Evolutionary conservation across 2,888 invertebrate genomes (phyloP).

Genomic region (Zonitis immaculata): DNA sequence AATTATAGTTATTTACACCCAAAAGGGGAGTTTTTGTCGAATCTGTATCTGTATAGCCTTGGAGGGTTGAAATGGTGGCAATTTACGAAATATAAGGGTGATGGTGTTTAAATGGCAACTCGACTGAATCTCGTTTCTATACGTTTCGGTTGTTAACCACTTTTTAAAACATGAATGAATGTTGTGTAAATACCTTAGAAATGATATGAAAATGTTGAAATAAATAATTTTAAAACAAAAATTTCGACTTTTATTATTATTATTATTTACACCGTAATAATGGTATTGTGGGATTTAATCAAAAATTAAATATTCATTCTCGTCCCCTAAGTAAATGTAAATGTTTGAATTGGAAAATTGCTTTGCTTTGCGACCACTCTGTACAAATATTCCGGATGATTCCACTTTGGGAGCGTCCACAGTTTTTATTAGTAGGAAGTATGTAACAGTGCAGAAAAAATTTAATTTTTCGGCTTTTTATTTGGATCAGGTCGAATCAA

Average conservation of each 20-base stretch:
- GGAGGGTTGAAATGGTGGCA: not conserved
- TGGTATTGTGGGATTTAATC: too few relatives aligned
- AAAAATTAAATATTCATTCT: not conserved
- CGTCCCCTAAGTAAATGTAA: not conserved
- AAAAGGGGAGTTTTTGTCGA: too few relatives aligned
- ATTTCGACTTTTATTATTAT: too few relatives aligned
- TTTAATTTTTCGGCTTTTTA: too few relatives aligned
- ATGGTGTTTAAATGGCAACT: not conserved
- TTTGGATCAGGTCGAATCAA: constrained; percentile 19
- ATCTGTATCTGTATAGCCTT: too few relatives aligned
- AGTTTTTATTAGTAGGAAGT: too few relatives aligned
- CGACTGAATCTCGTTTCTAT: not conserved
- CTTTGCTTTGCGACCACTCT: not conserved
- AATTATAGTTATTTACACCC: too few relatives aligned
- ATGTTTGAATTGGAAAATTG: not conserved
- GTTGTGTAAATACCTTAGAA: constrained; percentile 46
- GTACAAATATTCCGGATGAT: not conserved
- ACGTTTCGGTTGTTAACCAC: not conserved
- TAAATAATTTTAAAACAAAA: constrained; percentile 36
- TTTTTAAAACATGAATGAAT: constrained; percentile 36
- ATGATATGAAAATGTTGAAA: constrained; percentile 43
- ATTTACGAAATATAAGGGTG: not conserved
- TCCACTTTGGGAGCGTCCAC: too few relatives aligned
- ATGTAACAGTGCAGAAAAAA: too few relatives aligned
- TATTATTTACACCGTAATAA: too few relatives aligned